Conservation (phyloP, 1,140 invertebrate genomes). For the Ganaspis sp. region DNA sequence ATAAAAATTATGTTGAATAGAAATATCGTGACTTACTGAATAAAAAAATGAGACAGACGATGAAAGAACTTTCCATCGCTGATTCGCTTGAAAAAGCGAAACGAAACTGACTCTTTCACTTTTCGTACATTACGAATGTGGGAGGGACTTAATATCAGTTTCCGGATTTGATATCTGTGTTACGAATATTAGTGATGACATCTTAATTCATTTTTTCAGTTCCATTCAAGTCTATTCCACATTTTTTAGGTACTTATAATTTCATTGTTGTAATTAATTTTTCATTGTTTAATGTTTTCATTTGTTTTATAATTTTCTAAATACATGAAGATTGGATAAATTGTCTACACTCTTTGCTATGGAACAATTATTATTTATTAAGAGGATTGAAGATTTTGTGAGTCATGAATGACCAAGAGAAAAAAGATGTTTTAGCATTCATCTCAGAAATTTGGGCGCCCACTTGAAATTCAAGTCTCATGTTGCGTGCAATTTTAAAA, state of each 20-base stretch:
- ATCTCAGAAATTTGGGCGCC: no score
- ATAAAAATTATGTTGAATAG: background rate
- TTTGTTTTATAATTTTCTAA: no score
- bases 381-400: no score
- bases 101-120: background rate
- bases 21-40: background rate
- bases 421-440: no score
- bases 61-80: background rate
- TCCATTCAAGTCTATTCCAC: background rate
- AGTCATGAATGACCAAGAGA: no score
- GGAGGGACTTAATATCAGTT: slow-evolving; percentile 13
- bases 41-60: background rate
- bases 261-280: no score
- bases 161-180: slow-evolving; percentile 12
- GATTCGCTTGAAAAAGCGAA: slow-evolving; percentile 14
- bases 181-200: slow-evolving; percentile 17
- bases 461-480: no score
- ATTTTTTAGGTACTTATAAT: background rate
- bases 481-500: no score
- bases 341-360: no score
- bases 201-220: background rate
- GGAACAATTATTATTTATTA: no score
- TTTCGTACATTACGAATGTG: background rate
- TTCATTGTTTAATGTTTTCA: no score
- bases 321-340: no score